phyloP scores from a whole-genome alignment of 2,113 vertebrate genomes.

The Trogon surrucura region DNA sequence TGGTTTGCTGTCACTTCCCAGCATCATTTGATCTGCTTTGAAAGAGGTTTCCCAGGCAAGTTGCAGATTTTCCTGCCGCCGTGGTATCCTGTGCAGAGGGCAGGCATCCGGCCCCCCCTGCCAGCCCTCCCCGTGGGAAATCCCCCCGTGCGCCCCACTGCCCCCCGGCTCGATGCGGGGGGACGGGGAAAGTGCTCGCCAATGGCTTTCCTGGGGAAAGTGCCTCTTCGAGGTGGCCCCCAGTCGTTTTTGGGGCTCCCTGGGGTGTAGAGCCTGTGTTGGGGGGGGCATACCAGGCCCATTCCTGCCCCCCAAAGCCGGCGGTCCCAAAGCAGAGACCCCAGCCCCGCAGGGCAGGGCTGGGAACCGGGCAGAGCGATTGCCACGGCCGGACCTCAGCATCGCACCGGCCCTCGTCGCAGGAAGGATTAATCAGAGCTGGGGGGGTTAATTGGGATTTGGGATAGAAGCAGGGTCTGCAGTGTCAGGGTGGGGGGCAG shows the following conservation, averaged over 20 bases:
- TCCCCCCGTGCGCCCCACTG: not conserved
- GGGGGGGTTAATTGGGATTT: not conserved
- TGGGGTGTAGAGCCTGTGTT: rapidly evolving
- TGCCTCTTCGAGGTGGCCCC: rapidly evolving
- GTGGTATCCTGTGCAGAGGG: constrained; percentile 29
- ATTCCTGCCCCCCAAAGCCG: rapidly evolving
- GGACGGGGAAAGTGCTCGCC: not conserved
- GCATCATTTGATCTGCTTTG: not conserved
- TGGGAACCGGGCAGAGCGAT: not conserved
- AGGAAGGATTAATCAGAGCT: not conserved
- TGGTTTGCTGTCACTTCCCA: not conserved
- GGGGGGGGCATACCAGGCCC: too few species aligned
- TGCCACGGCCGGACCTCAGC: not conserved
- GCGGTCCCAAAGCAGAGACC: not conserved
- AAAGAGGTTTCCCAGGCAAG: constrained; percentile 38
- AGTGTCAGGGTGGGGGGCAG: rapidly evolving
- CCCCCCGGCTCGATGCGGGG: rapidly evolving
- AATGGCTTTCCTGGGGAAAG: not conserved
- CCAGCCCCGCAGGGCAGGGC: not conserved
- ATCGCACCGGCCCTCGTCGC: rapidly evolving
- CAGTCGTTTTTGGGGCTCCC: rapidly evolving
- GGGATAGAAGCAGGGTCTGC: not conserved
- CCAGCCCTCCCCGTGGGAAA: rapidly evolving
- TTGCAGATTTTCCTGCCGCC: not conserved
- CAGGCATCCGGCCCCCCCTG: not conserved